Base-by-base conservation (phyloP, 2,113 vertebrate species). In the Indri indri region DNA sequence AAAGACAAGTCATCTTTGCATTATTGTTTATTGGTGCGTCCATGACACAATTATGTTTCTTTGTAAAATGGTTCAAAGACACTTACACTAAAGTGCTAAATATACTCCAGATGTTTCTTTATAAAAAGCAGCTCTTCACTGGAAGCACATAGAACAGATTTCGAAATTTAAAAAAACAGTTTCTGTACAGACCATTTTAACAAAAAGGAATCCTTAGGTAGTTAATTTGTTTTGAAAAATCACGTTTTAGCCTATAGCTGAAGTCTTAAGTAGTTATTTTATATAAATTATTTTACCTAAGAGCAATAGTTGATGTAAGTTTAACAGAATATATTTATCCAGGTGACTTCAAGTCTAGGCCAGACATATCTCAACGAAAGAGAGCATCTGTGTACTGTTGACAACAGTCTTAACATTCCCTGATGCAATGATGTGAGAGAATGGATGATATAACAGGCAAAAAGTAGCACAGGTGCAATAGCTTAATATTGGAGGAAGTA, bases 221-320 rank as follows among this genome's bases (percentile, higher is more conserved):
- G 74, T 59, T 59, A 89, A 71, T 61, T 89, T 87, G 22, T 54
- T 88, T 77, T 70, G 32, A 94, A 94, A 88, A 91, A 40, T 27
- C 17, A 2, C 52, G 4, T 20, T 93, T 82, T 74, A 54, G 5
- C 54, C 8, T 66, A 45, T 57, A 90, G 10, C 32, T 68, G 13
- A 91, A 91, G 25, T 59, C 30, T 74, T 96, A 79, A 77, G 32
- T 57, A n/a, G 14, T 86, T 65, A 63, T 70, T 89, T 65, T 22
- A 40, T 71, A 76, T 54, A 23, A 45, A 11, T 80, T 91, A 73
- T 59, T 70, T 91, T 94, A 90, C 52, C 42, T 65, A 66, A 83
- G 18, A 34, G 1, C 45, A 82, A 71, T 14, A 45, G 50, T 40
- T 81, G 3, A 0, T 32, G 6, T 9, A 77, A 77, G 52, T 42